Evolutionary conservation across 2,888 invertebrate species (phyloP).

Genomic region (Caenorhabditis doughertyi): DNA sequence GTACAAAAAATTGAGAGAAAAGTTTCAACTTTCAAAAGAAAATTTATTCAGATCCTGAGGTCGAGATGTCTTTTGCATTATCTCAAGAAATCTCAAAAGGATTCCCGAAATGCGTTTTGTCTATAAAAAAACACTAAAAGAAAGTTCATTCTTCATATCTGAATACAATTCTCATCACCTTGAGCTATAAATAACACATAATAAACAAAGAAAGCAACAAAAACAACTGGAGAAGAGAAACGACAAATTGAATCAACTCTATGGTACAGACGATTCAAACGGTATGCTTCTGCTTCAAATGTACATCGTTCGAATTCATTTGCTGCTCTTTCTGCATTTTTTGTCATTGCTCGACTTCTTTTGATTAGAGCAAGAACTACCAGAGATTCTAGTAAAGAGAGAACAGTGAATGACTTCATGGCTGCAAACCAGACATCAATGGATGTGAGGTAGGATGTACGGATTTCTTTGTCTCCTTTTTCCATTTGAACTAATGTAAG

Average conservation of each 20-base stretch:
- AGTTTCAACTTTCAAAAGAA: too few relatives aligned
- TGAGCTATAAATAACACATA: slow-evolving; percentile 79
- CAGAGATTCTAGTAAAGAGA: slow-evolving; percentile 80
- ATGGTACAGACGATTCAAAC: slow-evolving; percentile 76
- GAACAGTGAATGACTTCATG: slow-evolving; percentile 79
- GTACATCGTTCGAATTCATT: slow-evolving; percentile 76
- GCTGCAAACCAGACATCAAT: slow-evolving; percentile 81
- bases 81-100: too few relatives aligned
- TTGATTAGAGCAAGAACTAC: slow-evolving; percentile 80
- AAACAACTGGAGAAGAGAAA: slow-evolving; percentile 68
- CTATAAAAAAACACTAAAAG: background rate
- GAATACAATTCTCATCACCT: slow-evolving; percentile 73
- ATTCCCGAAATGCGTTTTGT: background rate
- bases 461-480: slow-evolving; percentile 79
- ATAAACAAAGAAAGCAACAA: slow-evolving; percentile 78
- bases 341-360: slow-evolving; percentile 78
- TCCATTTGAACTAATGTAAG: slow-evolving; percentile 82
- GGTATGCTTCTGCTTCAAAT: slow-evolving; percentile 69
- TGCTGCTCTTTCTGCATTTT: slow-evolving; percentile 76
- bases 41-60: too few relatives aligned
- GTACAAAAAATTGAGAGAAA: background rate
- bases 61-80: too few relatives aligned
- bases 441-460: slow-evolving; percentile 80
- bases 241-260: slow-evolving; percentile 74
- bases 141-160: slow-evolving; percentile 34